A percentile compares a stretch with the other conserved stretches of the same genome.
phyloP scores from a whole-genome alignment of 1,140 invertebrate species.

The Trinorchestia longiramus region DNA sequence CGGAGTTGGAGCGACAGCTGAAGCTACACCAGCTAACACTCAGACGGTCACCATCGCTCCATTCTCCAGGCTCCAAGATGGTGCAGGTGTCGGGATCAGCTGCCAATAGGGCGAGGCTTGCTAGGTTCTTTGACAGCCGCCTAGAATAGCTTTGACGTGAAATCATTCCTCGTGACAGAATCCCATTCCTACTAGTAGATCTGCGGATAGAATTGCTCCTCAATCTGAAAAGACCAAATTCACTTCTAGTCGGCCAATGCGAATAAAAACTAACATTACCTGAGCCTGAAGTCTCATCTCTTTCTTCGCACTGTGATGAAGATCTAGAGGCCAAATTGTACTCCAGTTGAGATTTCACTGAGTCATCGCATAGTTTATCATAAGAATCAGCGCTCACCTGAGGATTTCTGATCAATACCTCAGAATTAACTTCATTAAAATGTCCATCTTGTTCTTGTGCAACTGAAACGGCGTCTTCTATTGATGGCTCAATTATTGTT shows the following conservation, averaged over 20 bases:
- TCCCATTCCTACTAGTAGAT: not conserved
- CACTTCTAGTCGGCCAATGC: not conserved
- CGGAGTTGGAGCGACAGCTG: not conserved
- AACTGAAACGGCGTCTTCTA: not conserved
- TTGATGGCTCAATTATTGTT: not conserved
- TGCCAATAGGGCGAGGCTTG: slow-evolving; percentile 16
- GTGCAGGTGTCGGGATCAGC: slow-evolving; percentile 19
- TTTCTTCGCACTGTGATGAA: not conserved
- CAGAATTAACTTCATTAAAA: too few relatives aligned
- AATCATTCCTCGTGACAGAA: not conserved
- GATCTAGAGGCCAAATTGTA: not conserved
- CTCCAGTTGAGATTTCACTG: not conserved
- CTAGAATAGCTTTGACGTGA: slow-evolving; percentile 24
- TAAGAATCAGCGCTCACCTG: not conserved
- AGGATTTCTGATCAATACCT: not conserved
- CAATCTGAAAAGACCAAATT: not conserved
- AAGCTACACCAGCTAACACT: slow-evolving; percentile 33
- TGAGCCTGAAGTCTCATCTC: not conserved
- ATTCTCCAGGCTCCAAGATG: slow-evolving; percentile 9
- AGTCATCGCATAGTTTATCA: not conserved
- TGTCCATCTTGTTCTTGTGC: too few relatives aligned
- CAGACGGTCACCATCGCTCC: slow-evolving; percentile 20
- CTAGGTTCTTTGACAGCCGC: slow-evolving; percentile 10
- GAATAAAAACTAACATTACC: not conserved
- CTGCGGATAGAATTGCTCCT: not conserved